Conservation (phyloP, 2,113 vertebrate species). For the Erythrocebus patas region DNA sequence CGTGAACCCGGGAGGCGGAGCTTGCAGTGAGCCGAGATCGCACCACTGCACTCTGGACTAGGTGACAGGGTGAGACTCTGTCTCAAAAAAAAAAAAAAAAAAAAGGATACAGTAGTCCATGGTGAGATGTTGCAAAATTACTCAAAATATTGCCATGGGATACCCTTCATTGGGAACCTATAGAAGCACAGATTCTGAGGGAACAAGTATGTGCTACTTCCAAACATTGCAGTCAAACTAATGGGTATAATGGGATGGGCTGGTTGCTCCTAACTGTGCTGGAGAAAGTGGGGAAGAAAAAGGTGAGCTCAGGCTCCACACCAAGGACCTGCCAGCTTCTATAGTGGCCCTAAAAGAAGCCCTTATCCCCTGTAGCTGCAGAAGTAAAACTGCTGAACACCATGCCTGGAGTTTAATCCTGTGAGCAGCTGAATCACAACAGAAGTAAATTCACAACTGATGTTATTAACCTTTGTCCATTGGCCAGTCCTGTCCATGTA, state of each 20-base stretch:
- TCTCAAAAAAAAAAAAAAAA: too few relatives aligned
- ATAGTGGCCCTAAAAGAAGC: not conserved
- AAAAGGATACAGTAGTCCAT: fast-evolving
- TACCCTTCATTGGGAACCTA: fast-evolving
- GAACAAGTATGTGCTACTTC: not conserved
- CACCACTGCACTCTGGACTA: fast-evolving
- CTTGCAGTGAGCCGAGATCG: too few relatives aligned
- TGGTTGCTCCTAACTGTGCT: not conserved
- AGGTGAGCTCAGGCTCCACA: not conserved
- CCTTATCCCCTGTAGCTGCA: not conserved
- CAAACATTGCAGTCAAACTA: fast-evolving
- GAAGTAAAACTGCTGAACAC: not conserved
- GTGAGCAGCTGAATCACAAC: fast-evolving
- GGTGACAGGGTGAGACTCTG: fast-evolving
- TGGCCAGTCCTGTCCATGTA: not conserved
- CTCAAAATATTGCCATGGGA: not conserved
- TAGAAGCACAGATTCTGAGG: not conserved
- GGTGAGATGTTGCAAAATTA: too few relatives aligned
- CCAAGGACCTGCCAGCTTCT: not conserved
- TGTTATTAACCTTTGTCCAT: not conserved
- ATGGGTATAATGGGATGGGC: fast-evolving
- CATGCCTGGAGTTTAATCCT: fast-evolving
- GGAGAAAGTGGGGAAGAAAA: not conserved
- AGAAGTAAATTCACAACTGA: fast-evolving
- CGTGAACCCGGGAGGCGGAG: fast-evolving